These are phyloP conservation scores for Scelioninae gen. 1 DNA, from an alignment of 2,888 invertebrate species.

Conservation along the genomic window DNA sequence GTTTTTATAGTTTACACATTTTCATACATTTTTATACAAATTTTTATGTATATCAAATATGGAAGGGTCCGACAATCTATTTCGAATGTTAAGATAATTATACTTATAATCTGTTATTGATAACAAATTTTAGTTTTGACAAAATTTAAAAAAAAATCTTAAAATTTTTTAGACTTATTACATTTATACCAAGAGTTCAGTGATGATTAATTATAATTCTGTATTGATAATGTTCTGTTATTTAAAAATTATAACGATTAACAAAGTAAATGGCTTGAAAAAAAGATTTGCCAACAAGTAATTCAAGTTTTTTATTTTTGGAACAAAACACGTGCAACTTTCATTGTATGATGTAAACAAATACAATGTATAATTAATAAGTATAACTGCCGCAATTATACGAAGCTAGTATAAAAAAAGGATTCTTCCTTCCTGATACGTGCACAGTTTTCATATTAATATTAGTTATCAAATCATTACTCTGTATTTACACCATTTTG, in stretches of 20 bases:
- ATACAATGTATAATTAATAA: slow-evolving; percentile 55
- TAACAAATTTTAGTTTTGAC: no score
- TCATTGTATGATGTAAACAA: slow-evolving; percentile 31
- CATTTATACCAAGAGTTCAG: neutral
- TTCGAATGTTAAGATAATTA: no score
- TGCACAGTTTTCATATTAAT: neutral
- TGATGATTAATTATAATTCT: neutral
- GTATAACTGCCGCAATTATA: slow-evolving; percentile 74
- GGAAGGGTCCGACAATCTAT: no score
- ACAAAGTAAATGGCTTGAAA: slow-evolving; percentile 1
- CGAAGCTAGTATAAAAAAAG: slow-evolving; percentile 7
- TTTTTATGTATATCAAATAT: no score
- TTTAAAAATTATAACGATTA: neutral
- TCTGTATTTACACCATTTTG: neutral
- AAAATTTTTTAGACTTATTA: no score
- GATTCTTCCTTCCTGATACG: slow-evolving; percentile 3
- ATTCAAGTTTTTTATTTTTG: slow-evolving; percentile 21
- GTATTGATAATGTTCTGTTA: neutral
- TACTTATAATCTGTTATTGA: no score
- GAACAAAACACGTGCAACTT: neutral
- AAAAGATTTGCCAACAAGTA: neutral
- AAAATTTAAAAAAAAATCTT: no score
- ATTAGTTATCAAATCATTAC: slow-evolving; percentile 9
- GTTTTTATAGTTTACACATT: no score
- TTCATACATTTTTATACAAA: no score